Evolutionary conservation across 2,113 vertebrate species (phyloP).

Genomic region (Catagonus wagneri): DNA sequence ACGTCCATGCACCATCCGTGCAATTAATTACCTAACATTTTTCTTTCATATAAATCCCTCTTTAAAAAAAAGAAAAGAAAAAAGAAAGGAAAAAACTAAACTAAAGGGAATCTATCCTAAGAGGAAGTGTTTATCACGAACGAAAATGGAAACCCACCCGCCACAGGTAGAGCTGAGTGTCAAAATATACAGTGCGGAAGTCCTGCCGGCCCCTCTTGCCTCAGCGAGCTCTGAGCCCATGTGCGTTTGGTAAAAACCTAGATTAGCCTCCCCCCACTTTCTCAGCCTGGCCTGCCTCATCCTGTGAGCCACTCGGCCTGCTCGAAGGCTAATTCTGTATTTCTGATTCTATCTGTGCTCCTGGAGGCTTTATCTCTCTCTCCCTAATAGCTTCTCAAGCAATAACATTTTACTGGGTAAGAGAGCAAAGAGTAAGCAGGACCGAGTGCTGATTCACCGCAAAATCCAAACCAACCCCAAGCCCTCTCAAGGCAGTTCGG

Average conservation of each 20-base stretch:
- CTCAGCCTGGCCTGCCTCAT: not conserved
- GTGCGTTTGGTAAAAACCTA: not conserved
- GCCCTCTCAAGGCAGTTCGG: not conserved
- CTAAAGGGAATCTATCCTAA: not conserved
- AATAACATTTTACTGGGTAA: constrained; percentile 59
- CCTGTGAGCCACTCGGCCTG: not conserved
- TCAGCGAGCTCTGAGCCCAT: not conserved
- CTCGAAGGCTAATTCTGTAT: not conserved
- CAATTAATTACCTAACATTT: not conserved
- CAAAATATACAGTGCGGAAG: not conserved
- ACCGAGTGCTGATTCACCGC: not conserved
- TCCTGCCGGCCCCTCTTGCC: not conserved
- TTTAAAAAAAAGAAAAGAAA: not conserved
- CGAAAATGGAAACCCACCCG: not conserved
- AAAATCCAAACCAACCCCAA: not conserved
- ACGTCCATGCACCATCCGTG: not conserved
- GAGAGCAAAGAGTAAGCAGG: constrained; percentile 34
- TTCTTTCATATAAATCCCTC: not conserved
- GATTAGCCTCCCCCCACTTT: not conserved
- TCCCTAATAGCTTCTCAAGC: constrained; percentile 76
- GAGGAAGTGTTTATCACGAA: not conserved
- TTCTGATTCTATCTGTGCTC: constrained; percentile 71
- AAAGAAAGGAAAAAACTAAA: not conserved
- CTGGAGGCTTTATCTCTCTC: constrained; percentile 64
- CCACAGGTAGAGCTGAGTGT: not conserved